Base-by-base conservation (phyloP, 1,140 invertebrate species). In the Oryzaephilus surinamensis region DNA sequence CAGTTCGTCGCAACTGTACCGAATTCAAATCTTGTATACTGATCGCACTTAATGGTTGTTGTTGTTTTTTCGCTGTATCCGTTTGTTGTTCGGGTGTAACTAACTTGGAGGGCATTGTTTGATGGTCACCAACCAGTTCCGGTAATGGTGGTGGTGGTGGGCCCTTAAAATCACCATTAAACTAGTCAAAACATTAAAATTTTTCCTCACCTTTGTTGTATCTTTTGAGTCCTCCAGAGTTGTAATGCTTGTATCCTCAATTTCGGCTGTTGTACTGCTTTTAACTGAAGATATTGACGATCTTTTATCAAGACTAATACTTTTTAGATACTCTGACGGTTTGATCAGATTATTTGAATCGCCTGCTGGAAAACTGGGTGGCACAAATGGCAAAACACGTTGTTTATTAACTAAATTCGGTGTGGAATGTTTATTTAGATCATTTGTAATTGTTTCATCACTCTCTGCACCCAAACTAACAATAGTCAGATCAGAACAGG, bases 271-370 rank as follows among this genome's bases (percentile, higher is more conserved):
- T n/a, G n/a, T 46, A 21, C 38, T 37, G 26, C 50, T 51, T 24
- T 38, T 46, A 16, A 38, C 27, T 2, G 67, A 62, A 60, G 65
- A 16, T 57, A 62, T 56, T 18, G 43, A 44, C 47, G 67, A 70
- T 62, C 71, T 64, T 60, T 73, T 71, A 62, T 74, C 76, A 58
- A n/a, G n/a, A n/a, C 75, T 73, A 58, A 90, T 84, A 55, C 82
- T 86, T 51, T 79, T 78, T 40, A 93, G 68, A 63, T 93, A 93
- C 61, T 93, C 88, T 20, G 85, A 89, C 24, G 89, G 89, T 58
- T 92, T 92, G 55, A 94, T 89, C 27, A 92, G 72, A 24, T 79
- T 74, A 58, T 88, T 80, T 32, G 82, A 76, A 51, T 78, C 72
- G 42, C 72, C 70, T 69, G 47, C 69, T 71, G 18, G 77, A 77